These are phyloP conservation scores for Drosophila picticornis DNA, from an alignment of 2,888 invertebrate genomes.

Conservation along the genomic window DNA sequence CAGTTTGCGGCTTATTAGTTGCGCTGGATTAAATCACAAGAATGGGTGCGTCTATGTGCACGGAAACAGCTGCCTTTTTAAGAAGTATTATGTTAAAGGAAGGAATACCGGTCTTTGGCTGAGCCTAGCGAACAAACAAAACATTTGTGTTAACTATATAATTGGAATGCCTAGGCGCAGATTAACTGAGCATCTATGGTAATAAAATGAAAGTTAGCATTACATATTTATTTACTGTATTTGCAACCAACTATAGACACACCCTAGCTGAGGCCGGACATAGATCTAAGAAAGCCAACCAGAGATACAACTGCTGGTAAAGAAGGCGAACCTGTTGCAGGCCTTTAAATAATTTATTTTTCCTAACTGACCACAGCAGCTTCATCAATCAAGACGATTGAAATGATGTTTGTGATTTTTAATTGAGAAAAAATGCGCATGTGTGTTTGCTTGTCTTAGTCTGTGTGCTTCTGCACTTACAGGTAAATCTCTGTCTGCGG, in stretches of 20 bases:
- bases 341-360: constrained; percentile 68
- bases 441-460: constrained; percentile 27
- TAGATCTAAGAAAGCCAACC: constrained; percentile 19
- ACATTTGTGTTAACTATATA: not conserved
- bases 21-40: constrained; percentile 74
- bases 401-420: constrained; percentile 74
- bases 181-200: not conserved
- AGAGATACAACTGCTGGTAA: constrained; percentile 42
- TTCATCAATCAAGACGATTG: constrained; percentile 48
- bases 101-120: not conserved
- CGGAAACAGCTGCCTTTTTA: constrained; percentile 71
- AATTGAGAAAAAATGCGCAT: constrained; percentile 65
- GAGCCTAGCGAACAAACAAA: not conserved
- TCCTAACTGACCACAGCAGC: constrained; percentile 45
- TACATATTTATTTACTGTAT: constrained; percentile 21
- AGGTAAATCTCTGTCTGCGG: constrained; percentile 34
- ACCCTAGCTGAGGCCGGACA: constrained; percentile 26
- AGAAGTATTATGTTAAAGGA: constrained; percentile 9
- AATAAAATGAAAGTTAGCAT: constrained; percentile 12
- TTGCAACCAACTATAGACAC: constrained; percentile 22
- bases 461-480: constrained; percentile 15
- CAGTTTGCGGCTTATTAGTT: constrained; percentile 75
- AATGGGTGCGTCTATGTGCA: constrained; percentile 49
- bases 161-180: not conserved
- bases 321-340: constrained; percentile 56